Percentiles rank a stretch among this genome's conserved stretches.
Conservation (phyloP, 2,797 vertebrate species). For the Parauchenoglanis punctatus region DNA sequence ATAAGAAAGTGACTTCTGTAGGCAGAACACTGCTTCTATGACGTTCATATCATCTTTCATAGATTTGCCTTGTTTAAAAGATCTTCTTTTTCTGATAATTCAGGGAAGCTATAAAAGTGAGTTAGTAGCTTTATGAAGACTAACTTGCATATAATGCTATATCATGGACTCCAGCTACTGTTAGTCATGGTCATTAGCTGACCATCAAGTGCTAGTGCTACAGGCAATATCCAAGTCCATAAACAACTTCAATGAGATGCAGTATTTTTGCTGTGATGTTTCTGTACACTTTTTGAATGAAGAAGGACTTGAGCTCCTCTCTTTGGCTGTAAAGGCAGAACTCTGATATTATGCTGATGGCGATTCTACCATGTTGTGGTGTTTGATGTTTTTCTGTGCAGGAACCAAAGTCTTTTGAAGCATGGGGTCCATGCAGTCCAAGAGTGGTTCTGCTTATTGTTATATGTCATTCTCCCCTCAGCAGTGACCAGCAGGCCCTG, state of each 20-base stretch:
- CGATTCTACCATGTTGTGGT: conserved; percentile 62
- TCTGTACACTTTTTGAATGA: background rate
- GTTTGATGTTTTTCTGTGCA: conserved; percentile 61
- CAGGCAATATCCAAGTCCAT: background rate
- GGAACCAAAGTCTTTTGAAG: conserved; percentile 76
- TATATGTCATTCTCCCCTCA: conserved; percentile 79
- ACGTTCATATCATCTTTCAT: conserved; percentile 73
- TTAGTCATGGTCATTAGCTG: conserved; percentile 7
- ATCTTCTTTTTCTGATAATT: conserved; percentile 69
- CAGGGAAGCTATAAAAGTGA: conserved; percentile 76
- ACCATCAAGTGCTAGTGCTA: background rate
- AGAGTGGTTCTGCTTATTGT: conserved; percentile 79
- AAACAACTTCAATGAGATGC: background rate
- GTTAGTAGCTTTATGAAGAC: conserved; percentile 61
- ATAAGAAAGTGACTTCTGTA: conserved; percentile 64
- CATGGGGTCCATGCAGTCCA: conserved; percentile 68
- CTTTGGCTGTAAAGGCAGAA: conserved; percentile 25
- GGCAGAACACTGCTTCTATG: conserved; percentile 60
- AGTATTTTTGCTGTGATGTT: background rate
- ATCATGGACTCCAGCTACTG: background rate
- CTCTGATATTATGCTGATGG: conserved; percentile 49
- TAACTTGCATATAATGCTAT: conserved; percentile 1
- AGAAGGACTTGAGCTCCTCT: conserved; percentile 8
- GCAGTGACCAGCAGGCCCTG: conserved; percentile 77
- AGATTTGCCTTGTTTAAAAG: conserved; percentile 71